Conservation (phyloP, 2,113 vertebrate genomes). For the Arothron firmamentum region DNA sequence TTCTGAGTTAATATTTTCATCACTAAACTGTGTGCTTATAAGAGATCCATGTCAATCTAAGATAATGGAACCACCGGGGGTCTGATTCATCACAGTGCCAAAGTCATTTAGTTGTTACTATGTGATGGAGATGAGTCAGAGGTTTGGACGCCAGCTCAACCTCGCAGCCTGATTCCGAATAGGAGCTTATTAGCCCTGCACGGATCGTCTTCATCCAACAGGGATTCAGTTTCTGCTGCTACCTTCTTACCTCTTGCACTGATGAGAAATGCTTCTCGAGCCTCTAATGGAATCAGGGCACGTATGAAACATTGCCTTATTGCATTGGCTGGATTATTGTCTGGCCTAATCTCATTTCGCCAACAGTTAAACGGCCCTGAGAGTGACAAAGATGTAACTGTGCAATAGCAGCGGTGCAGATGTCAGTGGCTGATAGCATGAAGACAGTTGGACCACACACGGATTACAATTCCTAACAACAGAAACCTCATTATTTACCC, state of each 20-base stretch:
- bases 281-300: conserved; percentile 47
- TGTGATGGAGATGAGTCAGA: conserved; percentile 4
- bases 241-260: conserved; percentile 14
- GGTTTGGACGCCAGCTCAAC: conserved; percentile 2
- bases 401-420: conserved; percentile 28
- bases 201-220: neutral
- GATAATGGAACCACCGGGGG: conserved; percentile 1
- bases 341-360: conserved; percentile 48
- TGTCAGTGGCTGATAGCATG: neutral
- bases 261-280: conserved; percentile 16
- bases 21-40: conserved; percentile 16
- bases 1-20: conserved; percentile 11
- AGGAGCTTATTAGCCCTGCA: neutral
- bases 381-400: conserved; percentile 24
- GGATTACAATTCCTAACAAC: too few species aligned
- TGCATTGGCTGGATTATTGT: conserved; percentile 42
- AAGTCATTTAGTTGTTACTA: neutral
- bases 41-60: conserved; percentile 2
- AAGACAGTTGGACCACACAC: too few species aligned
- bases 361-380: conserved; percentile 36
- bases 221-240: neutral
- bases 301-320: conserved; percentile 45
- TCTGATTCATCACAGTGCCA: conserved; percentile 5
- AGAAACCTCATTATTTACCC: too few species aligned
- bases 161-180: neutral